Evolutionary conservation across 2,113 vertebrate genomes (phyloP).

Genomic region (Suncus etruscus): DNA sequence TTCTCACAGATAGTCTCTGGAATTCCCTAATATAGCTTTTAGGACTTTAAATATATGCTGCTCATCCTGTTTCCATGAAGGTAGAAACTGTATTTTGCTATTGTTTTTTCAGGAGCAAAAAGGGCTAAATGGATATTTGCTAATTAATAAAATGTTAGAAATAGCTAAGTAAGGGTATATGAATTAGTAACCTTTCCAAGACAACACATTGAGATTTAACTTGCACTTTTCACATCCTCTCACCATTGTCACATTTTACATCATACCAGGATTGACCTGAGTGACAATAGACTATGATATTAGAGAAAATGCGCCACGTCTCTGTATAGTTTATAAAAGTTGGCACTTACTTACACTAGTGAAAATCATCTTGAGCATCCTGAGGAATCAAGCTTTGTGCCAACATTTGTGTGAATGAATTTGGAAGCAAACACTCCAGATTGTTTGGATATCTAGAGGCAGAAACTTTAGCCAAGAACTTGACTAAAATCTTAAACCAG

Average conservation of each 20-base stretch:
- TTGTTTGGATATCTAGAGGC: neutral
- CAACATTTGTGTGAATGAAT: neutral
- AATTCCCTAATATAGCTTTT: neutral
- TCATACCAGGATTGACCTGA: neutral
- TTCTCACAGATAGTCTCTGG: neutral
- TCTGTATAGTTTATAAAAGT: neutral
- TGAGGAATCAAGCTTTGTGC: neutral
- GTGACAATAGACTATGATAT: neutral
- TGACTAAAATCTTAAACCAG: neutral
- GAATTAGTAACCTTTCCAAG: neutral
- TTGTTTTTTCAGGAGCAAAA: neutral
- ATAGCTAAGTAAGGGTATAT: neutral
- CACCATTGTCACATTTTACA: neutral
- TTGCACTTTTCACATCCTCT: neutral
- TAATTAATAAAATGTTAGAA: neutral
- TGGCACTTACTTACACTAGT: neutral
- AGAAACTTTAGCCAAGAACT: neutral
- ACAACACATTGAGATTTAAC: neutral
- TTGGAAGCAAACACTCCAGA: neutral
- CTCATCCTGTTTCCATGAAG: neutral
- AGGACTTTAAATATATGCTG: neutral
- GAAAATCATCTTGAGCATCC: neutral
- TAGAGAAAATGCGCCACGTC: neutral
- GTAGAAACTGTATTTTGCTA: neutral
- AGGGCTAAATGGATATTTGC: neutral